A percentile compares a stretch with the other conserved stretches of the same genome.
These are phyloP conservation scores for Drosophila nigromelanica DNA, from an alignment of 1,140 invertebrate species.

Conservation along the genomic window DNA sequence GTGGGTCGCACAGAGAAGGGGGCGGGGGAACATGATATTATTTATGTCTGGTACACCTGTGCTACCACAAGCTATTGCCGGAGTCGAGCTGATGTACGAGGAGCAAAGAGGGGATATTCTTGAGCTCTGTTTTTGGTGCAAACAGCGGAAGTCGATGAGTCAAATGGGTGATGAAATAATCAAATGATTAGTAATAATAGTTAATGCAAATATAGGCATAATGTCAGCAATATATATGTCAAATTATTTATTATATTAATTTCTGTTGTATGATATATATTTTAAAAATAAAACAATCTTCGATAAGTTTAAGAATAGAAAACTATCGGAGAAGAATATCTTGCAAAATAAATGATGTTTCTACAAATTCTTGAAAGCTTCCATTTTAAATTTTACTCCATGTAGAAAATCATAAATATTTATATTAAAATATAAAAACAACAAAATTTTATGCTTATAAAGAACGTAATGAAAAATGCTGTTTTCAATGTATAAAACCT, in stretches of 20 bases:
- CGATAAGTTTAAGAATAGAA: neutral
- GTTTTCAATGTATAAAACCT: too few relatives aligned
- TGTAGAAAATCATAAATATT: too few relatives aligned
- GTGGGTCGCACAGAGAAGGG: slow-evolving; percentile 47
- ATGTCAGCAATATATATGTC: neutral
- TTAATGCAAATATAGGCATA: neutral
- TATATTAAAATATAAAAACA: too few relatives aligned
- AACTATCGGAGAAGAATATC: neutral
- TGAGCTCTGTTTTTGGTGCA: slow-evolving; percentile 1
- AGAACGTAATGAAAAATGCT: too few relatives aligned
- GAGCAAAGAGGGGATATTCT: neutral
- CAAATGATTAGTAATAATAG: slow-evolving; percentile 1
- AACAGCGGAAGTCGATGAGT: slow-evolving; percentile 1
- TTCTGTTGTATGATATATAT: neutral
- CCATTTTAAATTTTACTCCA: too few relatives aligned
- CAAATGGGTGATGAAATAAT: neutral
- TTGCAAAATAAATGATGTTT: too few relatives aligned
- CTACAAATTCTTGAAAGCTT: too few relatives aligned
- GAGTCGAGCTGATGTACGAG: neutral
- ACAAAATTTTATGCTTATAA: too few relatives aligned
- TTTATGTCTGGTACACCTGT: slow-evolving; percentile 60
- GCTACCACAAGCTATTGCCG: neutral
- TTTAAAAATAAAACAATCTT: neutral
- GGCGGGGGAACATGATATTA: slow-evolving; percentile 16
- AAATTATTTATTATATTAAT: neutral